Evolutionary conservation across 2,888 invertebrate species (phyloP), one percentile per base, ranked within the genome.

Genomic region (Drosophila neonasuta): DNA sequence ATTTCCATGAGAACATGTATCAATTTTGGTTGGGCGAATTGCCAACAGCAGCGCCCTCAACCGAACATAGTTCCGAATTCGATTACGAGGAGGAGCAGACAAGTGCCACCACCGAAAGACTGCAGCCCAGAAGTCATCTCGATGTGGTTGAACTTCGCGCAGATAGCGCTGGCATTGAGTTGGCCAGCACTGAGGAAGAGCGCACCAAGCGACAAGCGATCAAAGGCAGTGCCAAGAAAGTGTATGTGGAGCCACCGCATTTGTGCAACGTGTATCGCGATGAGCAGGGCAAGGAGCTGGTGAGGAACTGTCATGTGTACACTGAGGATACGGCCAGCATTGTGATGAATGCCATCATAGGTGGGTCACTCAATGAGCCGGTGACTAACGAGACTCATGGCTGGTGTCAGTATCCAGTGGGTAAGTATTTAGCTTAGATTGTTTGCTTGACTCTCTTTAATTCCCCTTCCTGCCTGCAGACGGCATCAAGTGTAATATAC

Each of bases 391-490:
- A 91, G 42, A 88, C 87, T 34, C 89, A 87, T 0, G 92, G 92
- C 62, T 94, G 94, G 93, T 96, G 96, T 90, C 93, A 93, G 67
- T 96, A 95, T 91, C 93, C 93, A 3, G 89, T 94, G 74, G 92
- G 93, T 92, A 91, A 91, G 89, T 89, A 5, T 42, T 32, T 2
- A 32, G 10, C 32, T 9, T 32, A 3, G 32, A 11, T 9, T 32
- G 32, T 32, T 24, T 24, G 32, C 32, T 32, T 0, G 10, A 32
- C 32, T 10, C 9, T 34, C n/a, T n/a, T 11, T n/a, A 5, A 5
- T n/a, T n/a, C 5, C 11, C 0, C 36, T 36, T 2, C 10, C 36
- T n/a, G 1, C 10, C 49, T 30, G 0, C 66, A 93, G 93, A 91
- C 74, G 92, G 92, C 57, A 93, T 93, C 86, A 90, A 92, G 72